phyloP scores from a whole-genome alignment of 2,888 invertebrate species.

The Drosophila sordidapex region DNA sequence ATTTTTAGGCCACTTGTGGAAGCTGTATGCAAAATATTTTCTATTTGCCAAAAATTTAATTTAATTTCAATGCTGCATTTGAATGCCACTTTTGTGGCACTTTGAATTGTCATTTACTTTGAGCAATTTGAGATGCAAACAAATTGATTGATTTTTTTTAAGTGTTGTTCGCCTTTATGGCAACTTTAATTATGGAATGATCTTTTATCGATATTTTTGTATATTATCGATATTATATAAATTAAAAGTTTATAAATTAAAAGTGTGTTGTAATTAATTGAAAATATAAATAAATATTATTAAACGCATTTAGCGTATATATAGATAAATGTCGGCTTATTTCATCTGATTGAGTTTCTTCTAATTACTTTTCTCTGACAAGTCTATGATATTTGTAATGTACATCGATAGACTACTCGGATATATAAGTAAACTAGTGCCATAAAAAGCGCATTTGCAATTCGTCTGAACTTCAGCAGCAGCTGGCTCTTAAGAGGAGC shows the following conservation, averaged over 20 bases:
- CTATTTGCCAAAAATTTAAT: conserved; percentile 27
- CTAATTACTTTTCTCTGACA: not conserved
- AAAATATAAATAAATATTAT: not conserved
- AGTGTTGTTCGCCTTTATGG: conserved; percentile 14
- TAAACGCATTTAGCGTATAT: not conserved
- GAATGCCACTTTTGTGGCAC: conserved; percentile 24
- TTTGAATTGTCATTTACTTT: conserved; percentile 16
- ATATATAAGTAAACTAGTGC: not conserved
- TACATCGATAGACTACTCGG: not conserved
- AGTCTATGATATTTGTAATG: not conserved
- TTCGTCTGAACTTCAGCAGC: conserved; percentile 18
- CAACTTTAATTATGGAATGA: conserved; percentile 4
- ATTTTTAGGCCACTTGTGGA: conserved; percentile 16
- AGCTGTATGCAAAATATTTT: conserved; percentile 18
- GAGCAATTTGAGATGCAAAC: conserved; percentile 12
- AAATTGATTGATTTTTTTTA: conserved; percentile 22
- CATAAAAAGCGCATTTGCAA: conserved; percentile 18
- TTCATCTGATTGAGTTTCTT: not conserved
- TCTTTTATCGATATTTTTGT: not conserved
- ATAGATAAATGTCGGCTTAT: not conserved
- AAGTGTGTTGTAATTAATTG: not conserved
- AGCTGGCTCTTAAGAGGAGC: conserved; percentile 32
- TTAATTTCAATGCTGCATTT: conserved; percentile 45
- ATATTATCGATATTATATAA: too few species aligned
- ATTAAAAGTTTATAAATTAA: too few species aligned